These are phyloP conservation scores for Heliothis subflexa DNA, from an alignment of 1,140 invertebrate genomes.

Conservation along the genomic window DNA sequence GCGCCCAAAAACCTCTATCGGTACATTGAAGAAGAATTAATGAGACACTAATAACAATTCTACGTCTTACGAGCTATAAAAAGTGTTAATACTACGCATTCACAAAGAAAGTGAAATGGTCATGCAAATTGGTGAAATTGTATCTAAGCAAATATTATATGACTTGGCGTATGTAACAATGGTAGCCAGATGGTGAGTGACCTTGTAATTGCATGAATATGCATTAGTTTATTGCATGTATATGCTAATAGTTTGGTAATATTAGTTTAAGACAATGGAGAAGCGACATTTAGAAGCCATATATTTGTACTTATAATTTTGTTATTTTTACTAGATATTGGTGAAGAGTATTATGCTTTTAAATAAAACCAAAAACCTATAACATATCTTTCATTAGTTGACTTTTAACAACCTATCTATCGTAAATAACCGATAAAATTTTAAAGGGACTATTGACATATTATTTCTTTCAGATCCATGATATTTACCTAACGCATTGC, in stretches of 20 bases:
- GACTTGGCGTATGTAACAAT: conserved; percentile 44
- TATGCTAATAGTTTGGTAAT: conserved; percentile 25
- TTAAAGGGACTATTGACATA: too few species aligned
- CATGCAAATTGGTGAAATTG: conserved; percentile 64
- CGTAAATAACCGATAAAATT: too few species aligned
- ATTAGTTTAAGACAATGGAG: not conserved
- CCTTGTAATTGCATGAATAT: conserved; percentile 36
- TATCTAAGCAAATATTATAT: conserved; percentile 46
- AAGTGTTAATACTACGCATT: conserved; percentile 48
- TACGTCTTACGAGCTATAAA: conserved; percentile 48
- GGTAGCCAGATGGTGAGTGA: conserved; percentile 15
- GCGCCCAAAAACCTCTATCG: not conserved
- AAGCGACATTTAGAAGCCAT: too few species aligned
- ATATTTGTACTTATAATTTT: too few species aligned
- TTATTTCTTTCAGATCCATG: too few species aligned
- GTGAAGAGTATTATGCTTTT: too few species aligned
- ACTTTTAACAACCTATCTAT: too few species aligned
- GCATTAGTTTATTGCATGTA: not conserved
- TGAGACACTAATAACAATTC: conserved; percentile 22
- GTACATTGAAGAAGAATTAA: conserved; percentile 1
- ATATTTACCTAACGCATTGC: not conserved
- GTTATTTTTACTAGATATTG: too few species aligned
- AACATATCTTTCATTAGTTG: too few species aligned
- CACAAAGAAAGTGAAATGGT: conserved; percentile 54
- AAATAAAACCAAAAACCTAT: too few species aligned